Base-by-base conservation (phyloP, 2,797 vertebrate species). In the Phrynocephalus vlangalii region DNA sequence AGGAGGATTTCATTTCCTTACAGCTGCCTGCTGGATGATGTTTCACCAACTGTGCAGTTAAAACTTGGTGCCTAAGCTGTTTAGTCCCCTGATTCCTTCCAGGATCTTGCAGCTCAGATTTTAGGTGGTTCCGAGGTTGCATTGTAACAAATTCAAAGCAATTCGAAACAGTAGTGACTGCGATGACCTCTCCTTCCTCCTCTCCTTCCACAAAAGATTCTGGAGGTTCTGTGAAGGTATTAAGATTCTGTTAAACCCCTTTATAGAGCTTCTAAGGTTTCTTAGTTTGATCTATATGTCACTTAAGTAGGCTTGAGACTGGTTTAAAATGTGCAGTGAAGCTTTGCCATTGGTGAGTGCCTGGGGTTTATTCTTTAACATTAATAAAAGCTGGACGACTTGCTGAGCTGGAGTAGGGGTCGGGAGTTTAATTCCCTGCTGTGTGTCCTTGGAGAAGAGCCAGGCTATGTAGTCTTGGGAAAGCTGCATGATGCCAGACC, bases 1-100 rank as follows among this genome's bases (percentile, higher is more conserved):
- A 63, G 70, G 76, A 30, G 60, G 86, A 73, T 80, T 88, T 84
- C 84, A 22, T 84, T 84, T 79, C 76, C 56, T 84, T 75, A 30
- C 76, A 80, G 82, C 60, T 79, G 80, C 76, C 13, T 7, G 38
- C 8, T 66, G 56, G 87, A 71, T 80, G 87, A 80, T 84, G 16
- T 84, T 84, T 88, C 56, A 73, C 76, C 28, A 66, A 60, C 68
- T 73, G 68, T 88, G 82, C 87, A 84, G 38, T 22, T 73, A 73
- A 84, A 88, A 73, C 30, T n/a, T 63, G 30, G 56, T 82, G 63
- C 56, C 67, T 18, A 30, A 71, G 56, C 30, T 56, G 20, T 67
- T 79, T 56, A 71, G 79, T 79, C 76, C 77, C 30, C 67, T 79
- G 67, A 56, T 66, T 79, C 67, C 77, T 84, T 71, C 66, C n/a